phyloP scores from a whole-genome alignment of 2,888 invertebrate genomes.

The Pedicia rivosa region DNA sequence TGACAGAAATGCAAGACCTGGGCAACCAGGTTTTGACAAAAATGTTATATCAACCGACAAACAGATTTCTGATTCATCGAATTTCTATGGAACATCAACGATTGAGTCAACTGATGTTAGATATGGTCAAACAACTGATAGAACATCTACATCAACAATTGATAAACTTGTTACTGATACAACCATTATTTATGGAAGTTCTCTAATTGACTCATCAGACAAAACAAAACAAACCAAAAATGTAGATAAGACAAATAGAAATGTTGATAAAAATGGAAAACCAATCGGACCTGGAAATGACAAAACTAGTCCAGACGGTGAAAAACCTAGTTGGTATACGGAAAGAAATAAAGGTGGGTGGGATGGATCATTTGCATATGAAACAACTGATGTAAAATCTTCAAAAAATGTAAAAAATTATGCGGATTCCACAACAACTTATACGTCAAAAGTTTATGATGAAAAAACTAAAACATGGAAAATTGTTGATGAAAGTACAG shows the following conservation, averaged over 20 bases:
- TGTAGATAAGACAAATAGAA: background rate
- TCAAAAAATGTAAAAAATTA: slow-evolving; percentile 9
- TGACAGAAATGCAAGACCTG: no score
- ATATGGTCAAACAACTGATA: background rate
- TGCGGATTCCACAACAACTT: slow-evolving; percentile 13
- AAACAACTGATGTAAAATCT: slow-evolving; percentile 2
- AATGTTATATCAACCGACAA: no score
- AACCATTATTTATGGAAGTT: no score
- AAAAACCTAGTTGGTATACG: no score
- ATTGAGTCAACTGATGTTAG: background rate
- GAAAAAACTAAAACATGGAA: slow-evolving; percentile 15
- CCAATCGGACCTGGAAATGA: background rate
- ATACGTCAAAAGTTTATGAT: slow-evolving; percentile 14
- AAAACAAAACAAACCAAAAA: no score
- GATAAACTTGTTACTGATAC: no score
- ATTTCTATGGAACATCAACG: background rate
- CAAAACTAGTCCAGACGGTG: background rate
- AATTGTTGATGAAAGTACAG: slow-evolving; percentile 13
- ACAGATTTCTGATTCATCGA: background rate
- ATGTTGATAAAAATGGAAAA: background rate
- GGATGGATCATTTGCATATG: background rate
- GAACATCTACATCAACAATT: background rate
- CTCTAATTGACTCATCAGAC: no score
- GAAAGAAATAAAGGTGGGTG: background rate
- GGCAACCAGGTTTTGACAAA: no score